Percentiles rank a stretch among this genome's conserved stretches.
Conservation (phyloP, 2,113 vertebrate genomes). For the Erinaceus europaeus region DNA sequence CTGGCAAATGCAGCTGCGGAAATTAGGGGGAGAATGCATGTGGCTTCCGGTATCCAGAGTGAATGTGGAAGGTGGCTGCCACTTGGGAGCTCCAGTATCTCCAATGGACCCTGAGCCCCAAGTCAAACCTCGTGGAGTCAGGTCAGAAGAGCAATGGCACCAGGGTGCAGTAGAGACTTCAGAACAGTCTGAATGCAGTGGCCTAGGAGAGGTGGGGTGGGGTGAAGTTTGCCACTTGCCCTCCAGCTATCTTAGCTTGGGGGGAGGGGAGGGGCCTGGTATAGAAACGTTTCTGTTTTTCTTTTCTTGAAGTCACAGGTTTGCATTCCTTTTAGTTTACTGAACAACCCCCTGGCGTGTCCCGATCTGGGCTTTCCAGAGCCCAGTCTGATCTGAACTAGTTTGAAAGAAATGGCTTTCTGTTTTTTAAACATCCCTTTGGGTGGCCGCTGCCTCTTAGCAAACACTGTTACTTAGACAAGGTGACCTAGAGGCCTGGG, state of each 20-base stretch:
- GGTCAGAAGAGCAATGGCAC: background rate
- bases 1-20: no score
- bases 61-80: no score
- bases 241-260: background rate
- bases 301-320: background rate
- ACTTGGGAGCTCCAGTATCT: no score
- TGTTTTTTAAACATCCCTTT: no score
- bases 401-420: no score
- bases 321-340: background rate
- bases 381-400: background rate
- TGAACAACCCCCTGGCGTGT: background rate
- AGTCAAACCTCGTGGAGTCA: background rate
- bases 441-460: no score
- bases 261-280: rapidly evolving
- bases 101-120: rapidly evolving
- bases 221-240: background rate
- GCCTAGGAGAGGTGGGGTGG: background rate
- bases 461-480: no score
- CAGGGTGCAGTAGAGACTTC: background rate
- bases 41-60: no score
- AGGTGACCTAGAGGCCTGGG: no score
- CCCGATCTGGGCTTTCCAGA: background rate
- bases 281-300: background rate
- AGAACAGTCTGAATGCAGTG: background rate
- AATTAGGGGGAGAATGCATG: no score